Evolutionary conservation across 2,888 invertebrate genomes (phyloP).

Genomic region (Eupsilia transversa): DNA sequence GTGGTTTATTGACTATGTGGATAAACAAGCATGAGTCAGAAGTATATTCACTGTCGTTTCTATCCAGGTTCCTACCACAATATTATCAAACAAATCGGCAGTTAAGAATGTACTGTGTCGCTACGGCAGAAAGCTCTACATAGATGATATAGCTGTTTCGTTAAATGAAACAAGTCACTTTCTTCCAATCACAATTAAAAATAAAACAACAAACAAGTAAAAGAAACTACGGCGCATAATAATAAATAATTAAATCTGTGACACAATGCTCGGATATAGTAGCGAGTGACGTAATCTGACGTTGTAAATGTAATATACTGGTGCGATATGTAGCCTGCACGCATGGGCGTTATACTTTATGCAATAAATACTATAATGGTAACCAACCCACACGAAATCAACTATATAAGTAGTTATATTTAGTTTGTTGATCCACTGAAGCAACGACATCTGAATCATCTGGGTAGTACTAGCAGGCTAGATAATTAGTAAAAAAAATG

Average conservation of each 20-base stretch:
- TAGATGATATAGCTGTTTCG: background rate
- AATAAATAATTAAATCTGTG: conserved; percentile 44
- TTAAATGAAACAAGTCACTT: conserved; percentile 12
- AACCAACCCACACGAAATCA: conserved; percentile 34
- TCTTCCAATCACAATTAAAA: conserved; percentile 4
- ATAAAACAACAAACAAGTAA: conserved; percentile 17
- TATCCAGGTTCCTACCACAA: conserved; percentile 21
- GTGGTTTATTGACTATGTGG: conserved; percentile 19
- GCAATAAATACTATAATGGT: conserved; percentile 46
- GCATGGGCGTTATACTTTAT: conserved; percentile 43
- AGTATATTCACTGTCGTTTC: conserved; percentile 17
- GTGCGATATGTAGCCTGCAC: conserved; percentile 34
- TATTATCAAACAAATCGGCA: conserved; percentile 29
- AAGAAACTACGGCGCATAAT: conserved; percentile 13
- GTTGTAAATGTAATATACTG: conserved; percentile 21
- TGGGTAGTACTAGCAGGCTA: background rate
- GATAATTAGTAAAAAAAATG: no score
- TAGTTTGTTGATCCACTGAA: background rate
- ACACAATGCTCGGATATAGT: conserved; percentile 59
- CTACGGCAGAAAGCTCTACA: background rate
- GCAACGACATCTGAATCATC: background rate
- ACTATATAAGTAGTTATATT: conserved; percentile 5
- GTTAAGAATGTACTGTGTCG: conserved; percentile 1
- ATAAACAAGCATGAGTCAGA: conserved; percentile 36
- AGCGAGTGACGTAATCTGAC: conserved; percentile 49